These are phyloP conservation scores for Acanthisitta chloris DNA, from an alignment of 2,113 vertebrate genomes.

Conservation along the genomic window DNA sequence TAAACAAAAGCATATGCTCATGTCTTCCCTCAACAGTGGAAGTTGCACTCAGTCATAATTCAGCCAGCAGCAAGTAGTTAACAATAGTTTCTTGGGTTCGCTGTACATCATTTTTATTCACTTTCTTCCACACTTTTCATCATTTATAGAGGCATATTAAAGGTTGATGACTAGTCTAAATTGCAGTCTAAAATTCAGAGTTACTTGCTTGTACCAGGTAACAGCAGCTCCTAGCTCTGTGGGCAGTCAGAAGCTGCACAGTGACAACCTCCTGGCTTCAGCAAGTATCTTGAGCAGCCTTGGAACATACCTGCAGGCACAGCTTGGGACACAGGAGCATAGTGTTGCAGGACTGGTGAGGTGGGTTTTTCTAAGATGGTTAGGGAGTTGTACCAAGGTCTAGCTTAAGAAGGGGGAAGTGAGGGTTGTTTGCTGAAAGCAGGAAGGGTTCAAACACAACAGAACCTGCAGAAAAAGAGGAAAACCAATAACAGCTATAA, in stretches of 20 bases:
- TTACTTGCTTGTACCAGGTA: neutral
- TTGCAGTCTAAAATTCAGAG: neutral
- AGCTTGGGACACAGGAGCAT: accelerated
- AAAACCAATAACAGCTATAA: neutral
- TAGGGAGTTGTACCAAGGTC: neutral
- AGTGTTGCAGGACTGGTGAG: neutral
- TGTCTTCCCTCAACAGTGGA: neutral
- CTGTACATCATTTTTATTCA: neutral
- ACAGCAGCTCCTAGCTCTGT: neutral
- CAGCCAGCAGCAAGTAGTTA: neutral
- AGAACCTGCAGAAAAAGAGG: neutral
- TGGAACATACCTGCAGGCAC: accelerated
- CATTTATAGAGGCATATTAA: neutral
- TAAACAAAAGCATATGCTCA: neutral
- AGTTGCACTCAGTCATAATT: neutral
- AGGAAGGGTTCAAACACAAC: neutral
- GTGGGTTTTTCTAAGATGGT: neutral
- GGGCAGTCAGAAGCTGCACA: neutral
- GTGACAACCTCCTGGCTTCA: neutral
- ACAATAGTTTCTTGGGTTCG: neutral
- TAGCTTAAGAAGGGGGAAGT: neutral
- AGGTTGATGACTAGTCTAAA: neutral
- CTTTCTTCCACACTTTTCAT: neutral
- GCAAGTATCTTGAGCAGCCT: neutral
- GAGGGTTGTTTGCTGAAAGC: neutral